phyloP scores from a whole-genome alignment of 2,888 invertebrate species.

The Leptinotarsa juncta region DNA sequence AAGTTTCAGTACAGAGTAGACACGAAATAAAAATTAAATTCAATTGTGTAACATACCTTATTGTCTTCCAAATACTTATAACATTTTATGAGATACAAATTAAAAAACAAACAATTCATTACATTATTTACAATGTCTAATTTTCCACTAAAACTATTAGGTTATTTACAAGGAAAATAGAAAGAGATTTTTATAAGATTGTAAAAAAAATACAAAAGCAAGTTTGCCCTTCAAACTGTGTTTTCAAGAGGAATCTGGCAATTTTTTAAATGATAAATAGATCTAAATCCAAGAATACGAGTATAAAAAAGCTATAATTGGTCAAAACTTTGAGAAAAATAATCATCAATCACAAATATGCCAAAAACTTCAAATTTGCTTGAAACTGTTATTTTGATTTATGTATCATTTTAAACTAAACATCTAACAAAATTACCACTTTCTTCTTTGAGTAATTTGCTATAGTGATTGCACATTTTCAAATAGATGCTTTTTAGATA shows the following conservation, averaged over 20 bases:
- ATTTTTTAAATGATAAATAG: background rate
- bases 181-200: slow-evolving; percentile 14
- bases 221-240: background rate
- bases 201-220: slow-evolving; percentile 8
- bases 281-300: no score
- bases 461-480: no score
- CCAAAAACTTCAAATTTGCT: background rate
- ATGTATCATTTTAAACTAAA: background rate
- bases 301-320: no score
- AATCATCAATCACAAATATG: no score
- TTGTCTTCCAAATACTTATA: slow-evolving; percentile 58
- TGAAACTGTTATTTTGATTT: background rate
- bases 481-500: no score
- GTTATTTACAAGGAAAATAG: slow-evolving; percentile 40
- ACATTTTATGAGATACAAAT: slow-evolving; percentile 44
- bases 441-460: background rate
- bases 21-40: slow-evolving; percentile 33
- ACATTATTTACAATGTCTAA: slow-evolving; percentile 49
- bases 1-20: slow-evolving; percentile 17
- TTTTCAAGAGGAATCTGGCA: background rate
- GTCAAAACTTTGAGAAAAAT: no score
- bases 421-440: background rate
- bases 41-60: slow-evolving; percentile 46
- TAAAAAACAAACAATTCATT: slow-evolving; percentile 45
- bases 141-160: slow-evolving; percentile 34